Conservation (phyloP, 2,888 invertebrate species). For the Polydrusus cervinus region DNA sequence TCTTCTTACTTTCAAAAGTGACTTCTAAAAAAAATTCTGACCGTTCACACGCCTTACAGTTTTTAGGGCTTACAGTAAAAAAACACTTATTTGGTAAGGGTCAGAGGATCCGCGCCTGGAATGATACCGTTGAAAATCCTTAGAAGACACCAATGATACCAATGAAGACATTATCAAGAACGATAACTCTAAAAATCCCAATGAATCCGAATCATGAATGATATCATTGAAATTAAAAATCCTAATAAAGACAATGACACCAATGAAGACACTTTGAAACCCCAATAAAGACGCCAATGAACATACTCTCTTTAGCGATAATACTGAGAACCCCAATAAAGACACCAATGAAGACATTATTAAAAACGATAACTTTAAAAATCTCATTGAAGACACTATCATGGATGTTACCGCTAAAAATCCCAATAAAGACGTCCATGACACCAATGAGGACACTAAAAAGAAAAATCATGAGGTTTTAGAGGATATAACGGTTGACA, state of each 20-base stretch:
- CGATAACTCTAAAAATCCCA: slow-evolving; percentile 1
- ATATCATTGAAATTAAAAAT: slow-evolving; percentile 19
- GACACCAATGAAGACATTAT: slow-evolving; percentile 12
- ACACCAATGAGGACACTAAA: slow-evolving; percentile 7
- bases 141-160: slow-evolving; percentile 10
- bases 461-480: slow-evolving; percentile 20
- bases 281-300: slow-evolving; percentile 3
- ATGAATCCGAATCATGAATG: not conserved
- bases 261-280: slow-evolving; percentile 12
- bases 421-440: not conserved
- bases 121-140: slow-evolving; percentile 7
- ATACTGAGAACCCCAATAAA: slow-evolving; percentile 1
- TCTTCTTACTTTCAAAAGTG: too few species aligned
- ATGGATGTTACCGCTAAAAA: too few species aligned
- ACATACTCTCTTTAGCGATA: not conserved
- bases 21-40: too few species aligned
- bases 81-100: too few species aligned
- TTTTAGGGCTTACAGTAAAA: too few species aligned
- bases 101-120: too few species aligned
- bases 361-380: too few species aligned
- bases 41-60: too few species aligned
- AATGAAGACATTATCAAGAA: slow-evolving; percentile 22
- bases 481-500: slow-evolving; percentile 18
- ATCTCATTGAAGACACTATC: slow-evolving; percentile 5
- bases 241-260: slow-evolving; percentile 12